phyloP scores from a whole-genome alignment of 2,888 invertebrate genomes.

The Caenorhabditis sulstoni region DNA sequence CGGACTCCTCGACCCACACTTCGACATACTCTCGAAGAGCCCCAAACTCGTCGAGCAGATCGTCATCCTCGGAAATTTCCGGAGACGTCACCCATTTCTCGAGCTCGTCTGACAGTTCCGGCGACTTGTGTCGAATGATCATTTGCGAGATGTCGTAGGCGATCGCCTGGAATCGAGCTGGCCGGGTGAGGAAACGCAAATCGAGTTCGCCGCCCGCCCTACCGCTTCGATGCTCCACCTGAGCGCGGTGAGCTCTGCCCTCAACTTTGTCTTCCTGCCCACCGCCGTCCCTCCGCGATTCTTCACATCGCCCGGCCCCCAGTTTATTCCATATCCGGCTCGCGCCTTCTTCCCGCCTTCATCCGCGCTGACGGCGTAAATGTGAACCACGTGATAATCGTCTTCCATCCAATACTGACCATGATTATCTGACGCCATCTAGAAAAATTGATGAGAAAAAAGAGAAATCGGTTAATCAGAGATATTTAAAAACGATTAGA shows the following conservation, averaged over 20 bases:
- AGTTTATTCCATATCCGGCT: conserved; percentile 20
- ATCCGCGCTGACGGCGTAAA: background rate
- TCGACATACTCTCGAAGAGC: too few relatives aligned
- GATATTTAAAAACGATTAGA: too few relatives aligned
- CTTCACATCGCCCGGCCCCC: background rate
- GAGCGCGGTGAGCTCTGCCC: conserved; percentile 17
- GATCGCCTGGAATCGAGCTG: background rate
- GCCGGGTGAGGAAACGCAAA: background rate
- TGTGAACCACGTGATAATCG: background rate
- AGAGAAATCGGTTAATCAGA: too few relatives aligned
- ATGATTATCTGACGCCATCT: too few relatives aligned
- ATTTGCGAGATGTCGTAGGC: background rate
- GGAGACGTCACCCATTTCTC: background rate
- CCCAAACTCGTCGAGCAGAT: too few relatives aligned
- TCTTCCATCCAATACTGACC: background rate
- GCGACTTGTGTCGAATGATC: background rate
- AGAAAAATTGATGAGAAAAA: too few relatives aligned
- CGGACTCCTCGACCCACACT: too few relatives aligned
- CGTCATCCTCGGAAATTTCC: too few relatives aligned
- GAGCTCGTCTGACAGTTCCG: background rate
- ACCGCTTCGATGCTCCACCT: background rate
- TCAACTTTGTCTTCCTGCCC: conserved; percentile 8
- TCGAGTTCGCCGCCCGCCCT: background rate
- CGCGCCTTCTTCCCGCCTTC: conserved; percentile 7
- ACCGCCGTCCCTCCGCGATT: background rate